Percentiles rank a stretch among this genome's conserved stretches.
Evolutionary conservation across 2,113 vertebrate species (phyloP).

Genomic region (Plotosus lineatus): DNA sequence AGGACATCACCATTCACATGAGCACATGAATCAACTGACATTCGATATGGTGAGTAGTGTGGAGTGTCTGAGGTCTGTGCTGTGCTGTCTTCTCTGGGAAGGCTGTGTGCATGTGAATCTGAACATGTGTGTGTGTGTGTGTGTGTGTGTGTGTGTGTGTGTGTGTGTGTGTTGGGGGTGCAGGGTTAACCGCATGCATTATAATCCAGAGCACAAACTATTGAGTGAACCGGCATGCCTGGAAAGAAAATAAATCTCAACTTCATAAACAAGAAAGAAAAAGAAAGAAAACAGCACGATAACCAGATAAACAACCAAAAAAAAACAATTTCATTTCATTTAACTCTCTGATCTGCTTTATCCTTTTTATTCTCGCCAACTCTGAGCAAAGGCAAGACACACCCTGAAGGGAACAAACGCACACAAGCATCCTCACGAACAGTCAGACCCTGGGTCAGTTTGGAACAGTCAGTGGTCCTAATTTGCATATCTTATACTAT

Average conservation of each 20-base stretch:
- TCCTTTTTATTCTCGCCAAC: too few relatives aligned
- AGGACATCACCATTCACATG: constrained; percentile 35
- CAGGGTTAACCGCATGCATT: neutral
- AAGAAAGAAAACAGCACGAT: too few relatives aligned
- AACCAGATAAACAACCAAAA: neutral
- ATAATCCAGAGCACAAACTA: neutral
- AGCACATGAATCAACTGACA: constrained; percentile 36
- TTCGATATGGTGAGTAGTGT: constrained; percentile 16
- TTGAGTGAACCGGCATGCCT: neutral
- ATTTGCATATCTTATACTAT: too few relatives aligned
- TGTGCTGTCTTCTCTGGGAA: constrained; percentile 5
- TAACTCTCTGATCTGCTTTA: too few relatives aligned
- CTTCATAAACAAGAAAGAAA: too few relatives aligned
- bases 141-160: neutral
- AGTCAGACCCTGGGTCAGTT: too few relatives aligned
- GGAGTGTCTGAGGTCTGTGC: neutral
- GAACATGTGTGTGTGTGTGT: neutral
- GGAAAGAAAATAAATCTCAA: neutral
- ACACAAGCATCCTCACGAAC: too few relatives aligned
- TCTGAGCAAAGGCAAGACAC: too few relatives aligned
- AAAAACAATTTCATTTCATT: too few relatives aligned
- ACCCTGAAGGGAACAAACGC: too few relatives aligned
- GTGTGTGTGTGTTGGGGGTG: neutral
- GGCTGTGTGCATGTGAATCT: neutral
- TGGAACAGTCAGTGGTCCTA: too few relatives aligned